A percentile compares a stretch with the other conserved stretches of the same genome.
phyloP scores from a whole-genome alignment of 2,113 vertebrate species.

The Mus spicilegus region DNA sequence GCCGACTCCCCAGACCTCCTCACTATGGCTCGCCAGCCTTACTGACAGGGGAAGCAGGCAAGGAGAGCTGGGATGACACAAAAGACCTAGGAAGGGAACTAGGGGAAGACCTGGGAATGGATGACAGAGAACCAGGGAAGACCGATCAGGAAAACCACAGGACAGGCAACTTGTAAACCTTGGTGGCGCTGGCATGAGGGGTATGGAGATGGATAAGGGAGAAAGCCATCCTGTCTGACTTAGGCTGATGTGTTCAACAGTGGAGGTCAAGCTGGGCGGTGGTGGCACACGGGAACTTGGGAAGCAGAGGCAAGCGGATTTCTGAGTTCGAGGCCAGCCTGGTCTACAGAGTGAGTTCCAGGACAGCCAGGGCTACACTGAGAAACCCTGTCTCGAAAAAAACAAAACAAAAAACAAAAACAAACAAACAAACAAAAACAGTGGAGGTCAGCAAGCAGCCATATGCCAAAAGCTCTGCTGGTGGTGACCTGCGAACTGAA shows the following conservation, averaged over 20 bases:
- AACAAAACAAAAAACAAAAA: too few relatives aligned
- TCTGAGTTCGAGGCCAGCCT: too few relatives aligned
- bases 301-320: too few relatives aligned
- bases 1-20: background rate
- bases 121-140: background rate
- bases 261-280: background rate
- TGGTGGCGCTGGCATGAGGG: background rate
- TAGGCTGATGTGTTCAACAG: background rate
- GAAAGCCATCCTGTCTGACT: background rate
- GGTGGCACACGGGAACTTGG: too few relatives aligned
- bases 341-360: too few relatives aligned
- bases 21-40: background rate
- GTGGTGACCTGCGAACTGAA: background rate
- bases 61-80: too few relatives aligned
- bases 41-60: too few relatives aligned
- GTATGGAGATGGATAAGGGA: too few relatives aligned
- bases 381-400: too few relatives aligned
- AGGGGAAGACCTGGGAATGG: background rate
- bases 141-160: background rate
- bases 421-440: too few relatives aligned
- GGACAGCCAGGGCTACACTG: too few relatives aligned
- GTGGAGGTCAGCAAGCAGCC: background rate
- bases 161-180: background rate
- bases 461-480: background rate
- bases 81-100: too few relatives aligned